A percentile compares a stretch with the other conserved stretches of the same genome.
Conservation (phyloP, 2,113 vertebrate genomes). For the Spheniscus mendiculus region DNA sequence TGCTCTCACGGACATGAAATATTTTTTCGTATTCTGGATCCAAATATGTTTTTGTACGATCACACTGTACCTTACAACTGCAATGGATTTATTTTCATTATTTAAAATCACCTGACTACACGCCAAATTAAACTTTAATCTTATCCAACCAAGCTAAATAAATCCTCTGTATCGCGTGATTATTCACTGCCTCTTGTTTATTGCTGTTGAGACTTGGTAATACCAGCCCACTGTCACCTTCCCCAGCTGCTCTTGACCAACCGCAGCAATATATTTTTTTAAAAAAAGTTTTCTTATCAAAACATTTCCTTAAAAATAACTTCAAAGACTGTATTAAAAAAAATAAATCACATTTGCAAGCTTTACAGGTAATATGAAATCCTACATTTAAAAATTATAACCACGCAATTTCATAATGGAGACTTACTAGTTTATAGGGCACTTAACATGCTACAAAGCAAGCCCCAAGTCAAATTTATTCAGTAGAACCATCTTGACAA, state of each 20-base stretch:
- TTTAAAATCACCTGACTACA: background rate
- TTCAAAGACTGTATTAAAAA: background rate
- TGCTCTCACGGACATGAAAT: background rate
- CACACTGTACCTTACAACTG: background rate
- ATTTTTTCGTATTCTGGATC: background rate
- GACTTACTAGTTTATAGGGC: background rate
- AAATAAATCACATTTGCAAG: background rate
- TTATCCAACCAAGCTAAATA: background rate
- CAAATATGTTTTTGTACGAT: accelerated
- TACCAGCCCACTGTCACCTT: background rate
- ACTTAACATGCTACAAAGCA: background rate
- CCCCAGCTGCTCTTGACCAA: background rate
- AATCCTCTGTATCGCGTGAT: background rate
- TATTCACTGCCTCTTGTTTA: background rate
- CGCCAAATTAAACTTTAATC: background rate
- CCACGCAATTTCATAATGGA: background rate
- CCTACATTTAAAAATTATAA: background rate
- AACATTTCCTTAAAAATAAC: background rate
- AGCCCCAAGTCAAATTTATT: background rate
- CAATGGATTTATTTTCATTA: background rate
- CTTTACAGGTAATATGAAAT: background rate
- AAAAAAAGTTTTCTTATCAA: background rate
- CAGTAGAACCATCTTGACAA: background rate
- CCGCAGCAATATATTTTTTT: accelerated
- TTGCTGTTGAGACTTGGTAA: background rate